Base-by-base conservation (phyloP, 2,113 vertebrate genomes). In the Percopsis transmontana region DNA sequence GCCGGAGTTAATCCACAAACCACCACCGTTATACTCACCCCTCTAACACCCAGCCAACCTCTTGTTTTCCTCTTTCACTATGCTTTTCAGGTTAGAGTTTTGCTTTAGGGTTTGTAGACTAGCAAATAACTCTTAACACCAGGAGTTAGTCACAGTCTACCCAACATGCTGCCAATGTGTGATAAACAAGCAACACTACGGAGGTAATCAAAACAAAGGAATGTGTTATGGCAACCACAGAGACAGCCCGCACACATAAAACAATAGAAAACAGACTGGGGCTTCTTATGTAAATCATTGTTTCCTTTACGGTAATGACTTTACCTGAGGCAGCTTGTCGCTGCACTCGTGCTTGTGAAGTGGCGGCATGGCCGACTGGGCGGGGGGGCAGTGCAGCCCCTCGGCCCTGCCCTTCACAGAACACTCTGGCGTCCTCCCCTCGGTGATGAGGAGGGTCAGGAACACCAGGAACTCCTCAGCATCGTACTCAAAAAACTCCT, bases 401-500 rank as follows among this genome's bases (percentile, higher is more conserved):
- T 99, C 97, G 1, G 95, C 93, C 52, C 97, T 93, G 67, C 97
- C 97, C 88, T 97, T 99, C 70, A 96, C 94, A 0, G 97, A 99
- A 79, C 94, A 94, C 83, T 99, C 97, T 0, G 97, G 97, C 0
- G 95, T 99, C 72, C 97, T 91, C 70, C 97, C 97, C 90, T 99
- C 97, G 0, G 97, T 98, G 89, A 99, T 97, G 78, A 99, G 88
- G 86, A 99, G 86, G 60, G 95, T 96, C 90, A 99, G 90, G 85
- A 96, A 97, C 68, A 96, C 94, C 86, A 99, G 92, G 90, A 99
- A 97, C 87, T 99, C 97, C 90, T 99, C 97, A 0, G 97, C 94
- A 51, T 99, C 96, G 1, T 98, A 98, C 86, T 99, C 97, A 45
- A 98, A 99, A 83, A 96, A 99, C 78, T 99, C 97, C 91, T 98